phyloP scores from a whole-genome alignment of 1,140 invertebrate genomes.

The Formica selysi region DNA sequence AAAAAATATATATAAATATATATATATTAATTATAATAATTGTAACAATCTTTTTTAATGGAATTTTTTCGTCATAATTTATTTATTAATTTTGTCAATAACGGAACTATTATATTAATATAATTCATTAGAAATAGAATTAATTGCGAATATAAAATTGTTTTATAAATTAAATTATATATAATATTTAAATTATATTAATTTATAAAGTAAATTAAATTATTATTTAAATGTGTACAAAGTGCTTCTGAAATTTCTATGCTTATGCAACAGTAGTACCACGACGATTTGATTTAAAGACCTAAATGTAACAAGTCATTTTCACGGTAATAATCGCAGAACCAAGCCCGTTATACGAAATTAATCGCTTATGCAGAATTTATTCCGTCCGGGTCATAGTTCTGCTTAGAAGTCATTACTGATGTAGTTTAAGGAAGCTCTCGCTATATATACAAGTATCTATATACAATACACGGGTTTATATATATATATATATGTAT shows the following conservation, averaged over 20 bases:
- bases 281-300: not conserved
- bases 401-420: slow-evolving; percentile 43
- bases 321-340: not conserved
- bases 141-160: not conserved
- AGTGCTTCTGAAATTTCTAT: not conserved
- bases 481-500: not conserved
- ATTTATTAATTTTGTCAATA: slow-evolving; percentile 10
- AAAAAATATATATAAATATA: no score
- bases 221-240: no score
- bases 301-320: slow-evolving; percentile 7
- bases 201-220: no score
- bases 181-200: no score
- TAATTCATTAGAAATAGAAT: not conserved
- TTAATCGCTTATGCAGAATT: slow-evolving; percentile 43
- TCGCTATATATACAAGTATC: slow-evolving; percentile 10
- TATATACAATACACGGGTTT: not conserved
- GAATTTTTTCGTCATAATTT: not conserved
- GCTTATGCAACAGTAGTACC: not conserved
- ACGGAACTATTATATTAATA: not conserved
- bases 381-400: not conserved
- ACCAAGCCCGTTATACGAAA: not conserved
- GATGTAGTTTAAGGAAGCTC: slow-evolving; percentile 19
- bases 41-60: no score
- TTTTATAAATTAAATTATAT: no score
- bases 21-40: no score